Evolutionary conservation across 2,113 vertebrate species (phyloP).

Genomic region (Pheucticus melanocephalus): DNA sequence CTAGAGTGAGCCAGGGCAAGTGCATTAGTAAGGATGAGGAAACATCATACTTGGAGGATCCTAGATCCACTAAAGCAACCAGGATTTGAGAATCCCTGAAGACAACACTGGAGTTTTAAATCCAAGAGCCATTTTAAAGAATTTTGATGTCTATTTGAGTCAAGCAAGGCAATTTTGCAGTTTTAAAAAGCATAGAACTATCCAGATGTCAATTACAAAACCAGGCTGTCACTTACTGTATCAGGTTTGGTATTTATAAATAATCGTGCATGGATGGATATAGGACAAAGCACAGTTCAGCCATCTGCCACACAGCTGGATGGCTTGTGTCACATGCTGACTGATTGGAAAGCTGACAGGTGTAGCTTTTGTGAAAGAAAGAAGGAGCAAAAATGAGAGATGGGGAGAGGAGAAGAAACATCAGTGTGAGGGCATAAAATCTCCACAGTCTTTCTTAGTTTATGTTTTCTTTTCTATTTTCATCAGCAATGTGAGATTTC

Average conservation of each 20-base stretch:
- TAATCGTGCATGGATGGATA: neutral
- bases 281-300: neutral
- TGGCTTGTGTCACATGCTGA: neutral
- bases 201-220: neutral
- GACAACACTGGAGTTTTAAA: neutral
- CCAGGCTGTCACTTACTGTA: neutral
- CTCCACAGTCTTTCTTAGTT: neutral
- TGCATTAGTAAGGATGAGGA: neutral
- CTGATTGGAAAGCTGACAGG: neutral
- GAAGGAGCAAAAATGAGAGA: neutral
- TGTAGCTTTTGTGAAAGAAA: neutral
- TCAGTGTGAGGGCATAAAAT: neutral
- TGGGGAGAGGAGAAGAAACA: neutral
- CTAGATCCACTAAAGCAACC: neutral
- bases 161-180: neutral
- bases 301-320: conserved; percentile 10
- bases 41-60: too few relatives aligned
- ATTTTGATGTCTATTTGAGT: neutral
- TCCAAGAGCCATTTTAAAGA: neutral
- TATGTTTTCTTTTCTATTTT: neutral
- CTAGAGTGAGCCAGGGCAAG: neutral
- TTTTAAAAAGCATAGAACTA: neutral
- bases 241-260: neutral
- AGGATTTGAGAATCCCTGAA: neutral
- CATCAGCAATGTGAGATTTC: neutral